phyloP scores from a whole-genome alignment of 2,888 invertebrate genomes.

The Torymus texanus region DNA sequence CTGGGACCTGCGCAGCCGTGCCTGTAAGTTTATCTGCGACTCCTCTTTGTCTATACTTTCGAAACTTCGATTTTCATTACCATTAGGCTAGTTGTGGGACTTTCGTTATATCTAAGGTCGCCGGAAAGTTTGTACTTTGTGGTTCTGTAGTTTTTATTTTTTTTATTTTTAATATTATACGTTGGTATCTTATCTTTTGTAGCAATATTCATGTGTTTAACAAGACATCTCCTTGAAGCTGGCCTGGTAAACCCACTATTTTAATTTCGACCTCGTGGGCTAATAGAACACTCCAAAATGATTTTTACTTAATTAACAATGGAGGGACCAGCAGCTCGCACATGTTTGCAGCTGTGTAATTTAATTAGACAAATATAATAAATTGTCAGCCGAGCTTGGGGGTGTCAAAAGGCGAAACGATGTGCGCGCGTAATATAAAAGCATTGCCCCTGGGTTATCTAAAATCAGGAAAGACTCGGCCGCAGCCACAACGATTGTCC shows the following conservation, averaged over 20 bases:
- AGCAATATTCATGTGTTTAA: too few species aligned
- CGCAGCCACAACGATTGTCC: background rate
- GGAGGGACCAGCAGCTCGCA: too few species aligned
- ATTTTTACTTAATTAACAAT: too few species aligned
- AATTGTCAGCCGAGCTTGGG: background rate
- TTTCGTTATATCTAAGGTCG: too few species aligned
- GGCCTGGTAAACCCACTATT: too few species aligned
- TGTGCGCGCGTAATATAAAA: slow-evolving; percentile 4
- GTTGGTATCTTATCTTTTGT: too few species aligned
- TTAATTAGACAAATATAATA: slow-evolving; percentile 12
- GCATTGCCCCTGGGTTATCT: slow-evolving; percentile 28
- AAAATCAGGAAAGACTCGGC: slow-evolving; percentile 34
- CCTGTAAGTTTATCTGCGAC: slow-evolving; percentile 81
- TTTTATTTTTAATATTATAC: too few species aligned
- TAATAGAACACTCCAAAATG: too few species aligned
- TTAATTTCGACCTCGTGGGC: too few species aligned
- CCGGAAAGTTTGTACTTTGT: too few species aligned
- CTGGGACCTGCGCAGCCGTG: slow-evolving; percentile 96
- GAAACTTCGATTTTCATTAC: background rate
- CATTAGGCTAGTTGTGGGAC: background rate
- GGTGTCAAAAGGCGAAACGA: slow-evolving; percentile 35
- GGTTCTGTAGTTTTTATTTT: too few species aligned
- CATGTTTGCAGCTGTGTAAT: background rate
- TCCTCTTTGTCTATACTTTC: background rate
- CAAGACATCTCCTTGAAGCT: too few species aligned